These are phyloP conservation scores for Dorcus hopei DNA, from an alignment of 2,888 invertebrate species.

Conservation along the genomic window DNA sequence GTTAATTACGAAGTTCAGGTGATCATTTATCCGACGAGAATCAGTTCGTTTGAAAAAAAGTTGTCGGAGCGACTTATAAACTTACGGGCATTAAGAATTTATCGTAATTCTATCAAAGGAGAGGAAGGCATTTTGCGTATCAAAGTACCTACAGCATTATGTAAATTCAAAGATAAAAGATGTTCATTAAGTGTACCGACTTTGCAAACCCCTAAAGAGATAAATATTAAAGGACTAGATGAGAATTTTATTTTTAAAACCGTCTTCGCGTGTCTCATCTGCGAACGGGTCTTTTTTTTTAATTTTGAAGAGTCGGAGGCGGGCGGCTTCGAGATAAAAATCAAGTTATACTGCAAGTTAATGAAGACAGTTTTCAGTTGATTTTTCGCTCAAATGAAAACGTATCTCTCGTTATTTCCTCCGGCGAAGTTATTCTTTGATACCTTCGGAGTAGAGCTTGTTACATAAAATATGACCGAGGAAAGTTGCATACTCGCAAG, in stretches of 20 bases:
- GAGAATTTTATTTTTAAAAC: conserved; percentile 28
- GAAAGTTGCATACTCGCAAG: too few species aligned
- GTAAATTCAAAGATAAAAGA: conserved; percentile 42
- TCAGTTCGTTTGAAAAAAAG: too few species aligned
- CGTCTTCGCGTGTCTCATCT: conserved; percentile 20
- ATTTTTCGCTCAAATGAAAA: conserved; percentile 9
- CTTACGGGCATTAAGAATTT: conserved; percentile 8
- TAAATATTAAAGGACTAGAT: conserved; percentile 40
- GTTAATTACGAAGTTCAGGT: too few species aligned
- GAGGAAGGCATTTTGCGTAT: conserved; percentile 3
- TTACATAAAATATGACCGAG: too few species aligned
- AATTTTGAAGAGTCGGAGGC: conserved; percentile 3
- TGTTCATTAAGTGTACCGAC: conserved; percentile 43
- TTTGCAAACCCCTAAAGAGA: conserved; percentile 38
- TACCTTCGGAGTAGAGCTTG: too few species aligned
- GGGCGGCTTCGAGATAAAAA: conserved; percentile 16
- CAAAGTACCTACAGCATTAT: conserved; percentile 35
- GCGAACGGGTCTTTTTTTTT: conserved; percentile 14
- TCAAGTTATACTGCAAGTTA: conserved; percentile 25
- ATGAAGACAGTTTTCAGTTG: conserved; percentile 27
- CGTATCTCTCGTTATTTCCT: too few species aligned
- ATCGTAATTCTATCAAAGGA: conserved; percentile 8
- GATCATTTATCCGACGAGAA: too few species aligned
- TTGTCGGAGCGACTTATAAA: too few species aligned
- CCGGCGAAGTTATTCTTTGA: too few species aligned